Base-by-base conservation (phyloP, 2,888 invertebrate species). In the Dasysyrphus tricinctus region DNA sequence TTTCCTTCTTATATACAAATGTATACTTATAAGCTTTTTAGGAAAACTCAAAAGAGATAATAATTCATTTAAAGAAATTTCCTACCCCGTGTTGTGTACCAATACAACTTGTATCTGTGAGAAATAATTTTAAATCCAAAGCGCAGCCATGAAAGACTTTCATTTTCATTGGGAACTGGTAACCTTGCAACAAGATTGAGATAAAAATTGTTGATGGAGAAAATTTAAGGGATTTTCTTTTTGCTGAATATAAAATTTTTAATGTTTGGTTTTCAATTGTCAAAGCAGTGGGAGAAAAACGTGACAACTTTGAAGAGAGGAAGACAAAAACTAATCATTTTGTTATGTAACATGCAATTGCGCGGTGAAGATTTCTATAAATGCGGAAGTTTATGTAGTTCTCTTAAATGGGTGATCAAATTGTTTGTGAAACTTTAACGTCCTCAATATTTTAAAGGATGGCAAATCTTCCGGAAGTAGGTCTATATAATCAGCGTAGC, bases 341-440 rank as follows among this genome's bases (percentile, higher is more conserved):
- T 2, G 9, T 65, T 65, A 32, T 47, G 16, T 32, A 47, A 65
- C 44, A 24, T 37, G 14, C 19, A 0, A 39, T 14, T 14, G 39
- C 42, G 42, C 1, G 14, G 16, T 16, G 11, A 9, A 47, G 1
- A n/a, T 47, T n/a, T 11, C n/a, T n/a, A n/a, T n/a, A 6, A 16
- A 12, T n/a, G 63, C 63, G 63, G 63, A 65, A 65, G 63, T 16
- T 29, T 3, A 14, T 16, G n/a, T 63, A 16, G 16, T 44, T 44
- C 32, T 39, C 0, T 24, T 7, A 65, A 44, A 2, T 65, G 32
- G 63, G 16, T 47, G 63, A 65, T 32, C 11, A 47, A 47, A 29
- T 65, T 47, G 63, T 14, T 32, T 65, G 12, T 54, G n/a, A 56
- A n/a, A n/a, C 14, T 24, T 2, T 8, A n/a, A 32, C 7, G 11